phyloP scores from a whole-genome alignment of 2,797 vertebrate genomes.

The Platalea minor region DNA sequence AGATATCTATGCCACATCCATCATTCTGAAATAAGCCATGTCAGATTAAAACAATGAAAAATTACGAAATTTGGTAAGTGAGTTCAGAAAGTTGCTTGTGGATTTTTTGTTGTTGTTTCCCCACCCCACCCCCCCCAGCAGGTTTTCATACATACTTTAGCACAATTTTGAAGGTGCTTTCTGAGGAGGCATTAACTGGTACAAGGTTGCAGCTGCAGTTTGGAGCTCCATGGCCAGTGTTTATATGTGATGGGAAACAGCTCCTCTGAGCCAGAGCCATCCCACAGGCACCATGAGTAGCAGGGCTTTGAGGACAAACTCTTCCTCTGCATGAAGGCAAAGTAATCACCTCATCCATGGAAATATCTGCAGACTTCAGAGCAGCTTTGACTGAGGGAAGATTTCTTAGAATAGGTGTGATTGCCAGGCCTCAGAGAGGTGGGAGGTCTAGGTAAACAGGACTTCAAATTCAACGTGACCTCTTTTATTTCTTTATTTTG shows the following conservation, averaged over 20 bases:
- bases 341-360: background rate
- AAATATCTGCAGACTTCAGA: background rate
- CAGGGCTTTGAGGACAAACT: background rate
- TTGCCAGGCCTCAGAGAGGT: background rate
- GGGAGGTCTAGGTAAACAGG: background rate
- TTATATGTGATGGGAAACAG: background rate
- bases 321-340: background rate
- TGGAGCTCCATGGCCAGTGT: background rate
- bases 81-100: background rate
- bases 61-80: background rate
- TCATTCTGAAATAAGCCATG: background rate
- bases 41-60: background rate
- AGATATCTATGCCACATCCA: background rate
- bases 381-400: background rate
- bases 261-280: background rate
- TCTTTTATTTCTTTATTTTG: background rate
- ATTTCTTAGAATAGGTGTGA: background rate
- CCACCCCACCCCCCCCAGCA: background rate
- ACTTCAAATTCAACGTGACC: background rate
- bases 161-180: background rate
- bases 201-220: background rate
- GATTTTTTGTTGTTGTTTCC: background rate
- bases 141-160: background rate
- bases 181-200: background rate
- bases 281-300: background rate